These are phyloP conservation scores for Agonopterix heracliana DNA, from an alignment of 2,888 invertebrate species.

Conservation along the genomic window DNA sequence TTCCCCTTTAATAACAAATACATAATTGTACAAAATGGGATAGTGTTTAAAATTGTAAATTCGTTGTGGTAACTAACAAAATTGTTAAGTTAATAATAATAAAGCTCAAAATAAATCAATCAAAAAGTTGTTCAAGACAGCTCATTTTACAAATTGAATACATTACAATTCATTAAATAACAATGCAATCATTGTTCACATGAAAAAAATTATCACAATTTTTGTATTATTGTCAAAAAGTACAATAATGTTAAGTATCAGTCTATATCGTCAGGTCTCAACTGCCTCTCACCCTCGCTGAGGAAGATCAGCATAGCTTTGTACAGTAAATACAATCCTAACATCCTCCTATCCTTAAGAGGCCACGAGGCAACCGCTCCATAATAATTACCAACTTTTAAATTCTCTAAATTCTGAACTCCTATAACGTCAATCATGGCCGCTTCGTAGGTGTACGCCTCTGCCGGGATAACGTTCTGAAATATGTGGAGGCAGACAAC, in stretches of 20 bases:
- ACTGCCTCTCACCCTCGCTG: conserved; percentile 91
- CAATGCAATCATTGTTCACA: too few species aligned
- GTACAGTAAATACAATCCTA: conserved; percentile 87
- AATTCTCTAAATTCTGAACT: conserved; percentile 84
- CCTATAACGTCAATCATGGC: conserved; percentile 94
- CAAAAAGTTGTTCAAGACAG: too few species aligned
- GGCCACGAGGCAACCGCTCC: conserved; percentile 86
- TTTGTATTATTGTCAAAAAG: too few species aligned
- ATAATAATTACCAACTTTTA: conserved; percentile 88
- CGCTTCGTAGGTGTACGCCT: conserved; percentile 96
- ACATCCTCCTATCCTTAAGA: conserved; percentile 79
- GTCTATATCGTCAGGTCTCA: conserved; percentile 84
- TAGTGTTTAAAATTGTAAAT: too few species aligned
- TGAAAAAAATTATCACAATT: too few species aligned
- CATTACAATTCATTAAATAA: too few species aligned
- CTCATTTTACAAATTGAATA: too few species aligned
- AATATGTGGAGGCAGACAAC: conserved; percentile 94
- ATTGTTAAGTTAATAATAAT: too few species aligned
- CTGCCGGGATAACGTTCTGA: conserved; percentile 92
- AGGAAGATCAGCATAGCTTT: conserved; percentile 90
- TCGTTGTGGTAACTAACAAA: too few species aligned
- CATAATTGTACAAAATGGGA: too few species aligned
- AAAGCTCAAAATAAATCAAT: too few species aligned
- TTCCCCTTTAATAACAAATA: too few species aligned
- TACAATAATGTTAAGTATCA: conserved; percentile 20